Base-by-base conservation (phyloP, 2,888 invertebrate species). In the Disparrhopalites patrizii region DNA sequence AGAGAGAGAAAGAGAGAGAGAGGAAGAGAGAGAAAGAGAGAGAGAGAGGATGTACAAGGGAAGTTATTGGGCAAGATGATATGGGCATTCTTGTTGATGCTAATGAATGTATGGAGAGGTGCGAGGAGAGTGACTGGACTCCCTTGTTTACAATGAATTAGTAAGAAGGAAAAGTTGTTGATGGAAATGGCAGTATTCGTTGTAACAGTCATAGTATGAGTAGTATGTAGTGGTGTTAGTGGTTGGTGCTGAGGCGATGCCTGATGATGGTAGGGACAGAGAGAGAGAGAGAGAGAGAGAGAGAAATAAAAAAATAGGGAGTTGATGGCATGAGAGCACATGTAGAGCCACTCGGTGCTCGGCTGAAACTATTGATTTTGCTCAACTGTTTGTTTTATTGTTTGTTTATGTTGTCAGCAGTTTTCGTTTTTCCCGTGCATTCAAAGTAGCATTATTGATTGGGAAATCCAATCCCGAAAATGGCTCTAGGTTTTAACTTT, bases 361-460 rank as follows among this genome's bases (percentile, higher is more conserved):
- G 67, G 70, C 68, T 70, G 65, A 72, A 73, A 71, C 71, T 75
- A 75, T 75, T 72, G 75, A 75, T 75, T 75, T 75, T 71, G 68
- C 70, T 74, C 75, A 70, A 73, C 73, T 75, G 75, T 74, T 75
- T 75, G 75, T 75, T 75, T 75, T 75, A 74, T 75, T 75, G 73
- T 75, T 75, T 75, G 75, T 74, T 74, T 75, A 74, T 75, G 72
- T 75, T 75, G 75, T 75, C 75, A 74, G 74, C 75, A 75, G 73
- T 75, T 74, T 75, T 74, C 69, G 67, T 73, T 73, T 71, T 70
- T 69, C 69, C 68, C 69, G 65, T 71, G 67, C 74, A 74, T 75
- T 74, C 73, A 51, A 74, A 75, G 73, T 73, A 73, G 70, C 67
- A 68, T 61, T 75, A 75, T 75, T 75, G 75, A 74, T 75, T 75